Evolutionary conservation across 2,888 invertebrate species (phyloP).

Genomic region (Sarcophaga subvicina): DNA sequence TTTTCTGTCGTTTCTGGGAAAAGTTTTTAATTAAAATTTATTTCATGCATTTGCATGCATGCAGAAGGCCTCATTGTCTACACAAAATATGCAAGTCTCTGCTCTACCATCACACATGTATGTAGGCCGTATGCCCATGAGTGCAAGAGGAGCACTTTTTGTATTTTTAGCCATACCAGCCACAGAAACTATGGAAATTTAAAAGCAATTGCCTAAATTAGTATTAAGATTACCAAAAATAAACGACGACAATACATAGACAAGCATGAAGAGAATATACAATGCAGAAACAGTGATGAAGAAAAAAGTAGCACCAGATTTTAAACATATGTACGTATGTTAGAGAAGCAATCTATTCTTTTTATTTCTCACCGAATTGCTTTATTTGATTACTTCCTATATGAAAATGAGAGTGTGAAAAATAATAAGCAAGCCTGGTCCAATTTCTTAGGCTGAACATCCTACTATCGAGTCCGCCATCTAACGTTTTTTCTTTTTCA

Average conservation of each 20-base stretch:
- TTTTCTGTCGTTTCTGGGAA: neutral
- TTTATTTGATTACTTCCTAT: too few relatives aligned
- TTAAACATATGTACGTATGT: too few relatives aligned
- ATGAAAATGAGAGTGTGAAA: too few relatives aligned
- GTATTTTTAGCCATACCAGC: conserved; percentile 11
- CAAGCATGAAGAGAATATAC: neutral
- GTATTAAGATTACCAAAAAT: conserved; percentile 47
- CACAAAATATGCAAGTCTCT: neutral
- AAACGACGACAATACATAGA: neutral
- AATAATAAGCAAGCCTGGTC: too few relatives aligned
- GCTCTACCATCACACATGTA: neutral
- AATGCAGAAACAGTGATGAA: too few relatives aligned
- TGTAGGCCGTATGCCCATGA: neutral
- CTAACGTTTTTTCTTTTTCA: too few relatives aligned
- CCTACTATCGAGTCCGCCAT: too few relatives aligned
- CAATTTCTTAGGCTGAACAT: too few relatives aligned
- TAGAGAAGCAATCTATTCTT: too few relatives aligned
- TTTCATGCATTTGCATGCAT: conserved; percentile 37
- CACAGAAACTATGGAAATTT: conserved; percentile 50
- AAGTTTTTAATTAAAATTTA: conserved; percentile 59
- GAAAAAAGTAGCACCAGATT: too few relatives aligned
- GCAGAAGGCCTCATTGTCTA: neutral
- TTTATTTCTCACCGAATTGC: too few relatives aligned
- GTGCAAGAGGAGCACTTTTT: too few relatives aligned
- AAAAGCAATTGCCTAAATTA: conserved; percentile 65